These are phyloP conservation scores for Lottia gigantea DNA, from an alignment of 2,888 invertebrate species.

Conservation along the genomic window DNA sequence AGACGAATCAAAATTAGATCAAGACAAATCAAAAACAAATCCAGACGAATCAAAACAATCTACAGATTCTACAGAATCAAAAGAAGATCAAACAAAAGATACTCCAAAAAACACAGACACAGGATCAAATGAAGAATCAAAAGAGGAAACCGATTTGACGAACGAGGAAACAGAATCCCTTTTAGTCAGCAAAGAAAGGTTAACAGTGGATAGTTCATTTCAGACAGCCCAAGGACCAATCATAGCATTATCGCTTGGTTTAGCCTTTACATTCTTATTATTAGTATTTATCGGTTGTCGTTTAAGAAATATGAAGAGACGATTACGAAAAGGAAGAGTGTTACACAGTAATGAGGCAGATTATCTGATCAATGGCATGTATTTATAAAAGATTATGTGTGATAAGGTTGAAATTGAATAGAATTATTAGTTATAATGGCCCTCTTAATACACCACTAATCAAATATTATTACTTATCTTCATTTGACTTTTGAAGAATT, in stretches of 20 bases:
- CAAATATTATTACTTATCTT: too few relatives aligned
- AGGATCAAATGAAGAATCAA: not conserved
- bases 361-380: slow-evolving; percentile 98
- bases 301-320: slow-evolving; percentile 78
- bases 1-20: not conserved
- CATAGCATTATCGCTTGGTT: slow-evolving; percentile 71
- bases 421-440: too few relatives aligned
- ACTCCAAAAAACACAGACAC: slow-evolving; percentile 10
- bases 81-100: slow-evolving; percentile 17
- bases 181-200: slow-evolving; percentile 25
- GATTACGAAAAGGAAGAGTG: slow-evolving; percentile 81
- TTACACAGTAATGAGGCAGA: slow-evolving; percentile 93
- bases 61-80: slow-evolving; percentile 5
- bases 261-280: slow-evolving; percentile 84
- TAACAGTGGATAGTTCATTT: slow-evolving; percentile 44
- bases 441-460: too few relatives aligned
- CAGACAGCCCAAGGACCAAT: slow-evolving; percentile 59
- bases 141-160: not conserved
- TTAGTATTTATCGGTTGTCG: slow-evolving; percentile 85
- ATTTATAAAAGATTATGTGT: slow-evolving; percentile 74
- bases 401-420: too few relatives aligned
- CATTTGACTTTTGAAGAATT: too few relatives aligned
- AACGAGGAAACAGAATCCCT: not conserved
- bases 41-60: not conserved
- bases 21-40: not conserved